Percentiles rank a stretch among this genome's conserved stretches.
These are phyloP conservation scores for Andrena bucephala DNA, from an alignment of 2,888 invertebrate genomes.

Conservation along the genomic window DNA sequence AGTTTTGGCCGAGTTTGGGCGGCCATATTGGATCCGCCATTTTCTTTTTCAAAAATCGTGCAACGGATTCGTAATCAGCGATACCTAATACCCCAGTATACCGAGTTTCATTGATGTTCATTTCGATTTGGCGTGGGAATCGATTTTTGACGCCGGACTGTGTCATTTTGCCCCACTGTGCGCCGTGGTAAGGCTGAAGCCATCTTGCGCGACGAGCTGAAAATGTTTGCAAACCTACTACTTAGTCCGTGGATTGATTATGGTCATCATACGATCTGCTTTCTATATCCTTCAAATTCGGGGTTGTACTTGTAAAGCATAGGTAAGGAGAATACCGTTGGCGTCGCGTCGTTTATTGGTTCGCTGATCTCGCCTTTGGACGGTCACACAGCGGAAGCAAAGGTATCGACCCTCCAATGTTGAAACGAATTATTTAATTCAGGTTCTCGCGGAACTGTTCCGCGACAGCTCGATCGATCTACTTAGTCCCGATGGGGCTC, in stretches of 20 bases:
- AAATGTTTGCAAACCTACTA: constrained; percentile 37
- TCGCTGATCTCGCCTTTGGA: background rate
- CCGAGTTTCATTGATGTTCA: too few relatives aligned
- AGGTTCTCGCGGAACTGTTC: background rate
- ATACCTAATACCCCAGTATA: too few relatives aligned
- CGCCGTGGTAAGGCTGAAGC: constrained; percentile 41
- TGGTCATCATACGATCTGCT: background rate
- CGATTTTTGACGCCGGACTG: too few relatives aligned
- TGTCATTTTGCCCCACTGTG: too few relatives aligned
- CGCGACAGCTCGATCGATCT: background rate
- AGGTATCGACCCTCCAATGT: background rate
- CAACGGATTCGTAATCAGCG: too few relatives aligned
- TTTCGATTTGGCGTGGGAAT: too few relatives aligned
- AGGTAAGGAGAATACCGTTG: background rate
- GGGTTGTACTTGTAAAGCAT: background rate
- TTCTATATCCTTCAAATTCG: too few relatives aligned
- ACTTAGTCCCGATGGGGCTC: background rate
- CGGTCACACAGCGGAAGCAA: background rate
- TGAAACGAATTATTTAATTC: background rate
- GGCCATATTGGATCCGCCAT: too few relatives aligned
- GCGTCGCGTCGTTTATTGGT: background rate
- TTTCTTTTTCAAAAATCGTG: too few relatives aligned
- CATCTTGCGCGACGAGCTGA: constrained; percentile 51
- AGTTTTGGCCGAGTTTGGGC: too few relatives aligned
- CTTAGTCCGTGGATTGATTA: background rate